These are phyloP conservation scores for Dallia pectoralis DNA, from an alignment of 2,797 vertebrate genomes.

Conservation along the genomic window DNA sequence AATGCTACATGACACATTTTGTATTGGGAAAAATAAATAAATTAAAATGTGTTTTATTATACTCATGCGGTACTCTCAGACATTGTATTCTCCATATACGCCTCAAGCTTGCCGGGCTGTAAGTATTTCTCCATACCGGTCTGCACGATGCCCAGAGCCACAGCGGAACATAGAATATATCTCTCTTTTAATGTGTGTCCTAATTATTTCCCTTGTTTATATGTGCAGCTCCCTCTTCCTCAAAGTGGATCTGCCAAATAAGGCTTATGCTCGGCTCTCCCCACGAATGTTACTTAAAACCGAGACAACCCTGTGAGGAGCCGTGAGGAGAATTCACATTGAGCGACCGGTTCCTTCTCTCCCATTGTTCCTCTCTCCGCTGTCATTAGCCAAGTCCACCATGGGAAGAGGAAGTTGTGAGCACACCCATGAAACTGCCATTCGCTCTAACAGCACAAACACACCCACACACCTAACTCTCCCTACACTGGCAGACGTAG, in stretches of 20 bases:
- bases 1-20: neutral
- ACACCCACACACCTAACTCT: neutral
- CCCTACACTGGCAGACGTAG: neutral
- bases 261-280: conserved; percentile 50
- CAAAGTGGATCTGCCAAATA: conserved; percentile 45
- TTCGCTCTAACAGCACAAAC: neutral
- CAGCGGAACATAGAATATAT: conserved; percentile 56
- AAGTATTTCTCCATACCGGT: conserved; percentile 64
- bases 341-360: conserved; percentile 19
- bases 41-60: conserved; percentile 66
- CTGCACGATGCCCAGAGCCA: conserved; percentile 55
- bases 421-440: conserved; percentile 5
- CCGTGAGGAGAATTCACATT: conserved; percentile 57
- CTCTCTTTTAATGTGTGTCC: conserved; percentile 59
- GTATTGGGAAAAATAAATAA: conserved; percentile 48
- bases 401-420: conserved; percentile 35
- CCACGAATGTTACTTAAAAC: conserved; percentile 54
- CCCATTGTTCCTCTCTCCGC: conserved; percentile 25
- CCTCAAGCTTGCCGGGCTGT: conserved; percentile 58
- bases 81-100: conserved; percentile 37
- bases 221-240: conserved; percentile 56
- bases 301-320: conserved; percentile 49
- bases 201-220: conserved; percentile 58
- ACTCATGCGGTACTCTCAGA: conserved; percentile 52
- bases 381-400: conserved; percentile 50